Percentiles rank a stretch among this genome's conserved stretches.
phyloP scores from a whole-genome alignment of 2,888 invertebrate species.

The Uropetala carovei region DNA sequence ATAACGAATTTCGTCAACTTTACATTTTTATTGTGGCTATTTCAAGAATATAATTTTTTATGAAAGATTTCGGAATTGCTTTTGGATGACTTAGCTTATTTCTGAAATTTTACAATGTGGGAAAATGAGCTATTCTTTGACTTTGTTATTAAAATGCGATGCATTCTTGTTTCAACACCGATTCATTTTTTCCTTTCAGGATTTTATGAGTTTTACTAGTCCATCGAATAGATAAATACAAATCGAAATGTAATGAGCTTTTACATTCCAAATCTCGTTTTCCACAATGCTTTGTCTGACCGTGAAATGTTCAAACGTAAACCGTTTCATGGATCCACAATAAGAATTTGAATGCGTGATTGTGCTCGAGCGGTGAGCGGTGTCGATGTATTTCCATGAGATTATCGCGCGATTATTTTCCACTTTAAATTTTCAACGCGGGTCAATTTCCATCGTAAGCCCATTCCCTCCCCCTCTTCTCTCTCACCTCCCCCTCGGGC shows the following conservation, averaged over 20 bases:
- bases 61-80: no score
- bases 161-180: neutral
- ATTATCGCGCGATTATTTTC: neutral
- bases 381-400: neutral
- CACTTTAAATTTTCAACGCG: neutral
- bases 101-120: no score
- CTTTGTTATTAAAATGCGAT: neutral
- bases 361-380: neutral
- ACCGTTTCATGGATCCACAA: constrained; percentile 2
- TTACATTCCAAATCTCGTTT: constrained; percentile 10
- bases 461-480: neutral
- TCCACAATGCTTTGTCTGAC: neutral
- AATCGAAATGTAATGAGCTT: neutral
- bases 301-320: constrained; percentile 12
- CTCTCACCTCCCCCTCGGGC: neutral
- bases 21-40: no score
- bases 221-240: neutral
- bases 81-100: no score
- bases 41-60: no score
- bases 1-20: no score
- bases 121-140: no score
- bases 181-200: neutral
- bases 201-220: no score
- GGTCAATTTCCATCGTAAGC: neutral
- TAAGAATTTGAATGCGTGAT: constrained; percentile 38